Base-by-base conservation (phyloP, 2,113 vertebrate genomes). In the Periophthalmus modestus region DNA sequence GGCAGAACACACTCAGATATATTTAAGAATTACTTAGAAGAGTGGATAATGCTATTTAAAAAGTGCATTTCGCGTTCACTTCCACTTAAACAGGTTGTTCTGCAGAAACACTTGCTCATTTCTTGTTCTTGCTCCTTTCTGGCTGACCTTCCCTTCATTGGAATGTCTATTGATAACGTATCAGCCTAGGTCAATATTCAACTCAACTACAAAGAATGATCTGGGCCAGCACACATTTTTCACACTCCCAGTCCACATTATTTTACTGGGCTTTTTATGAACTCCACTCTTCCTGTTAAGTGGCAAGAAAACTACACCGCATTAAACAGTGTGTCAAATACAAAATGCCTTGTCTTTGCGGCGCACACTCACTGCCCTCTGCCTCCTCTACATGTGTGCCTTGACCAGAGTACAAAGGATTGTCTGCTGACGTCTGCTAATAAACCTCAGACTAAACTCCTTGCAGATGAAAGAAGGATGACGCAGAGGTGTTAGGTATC, bases 161-260 rank as follows among this genome's bases (percentile, higher is more conserved):
- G 82, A 89, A 90, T 86, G 89, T 68, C 62, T 18, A 14, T 75
- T 75, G 86, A 85, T 87, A 83, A 58, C 69, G 72, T 89, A 91
- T 91, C 86, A 77, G 68, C 47, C 54, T 43, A 58, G 69, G 73
- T 85, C 83, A 85, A 87, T 74, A 81, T 33, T 73, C 77, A 59
- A 68, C 70, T 68, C 58, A 65, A 77, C 73, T 46, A 52, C 69
- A 67, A 77, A 77, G 70, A 59, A 50, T 69, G 75, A 71, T 21
- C 18, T 5, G 10, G 19, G 23, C 39, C 2, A 21, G 72, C 68
- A 72, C 21, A 23, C 52, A 18, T 43, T 63, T 73, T 43, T 75
- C 19, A 47, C 9, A 24, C 36, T 58, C n/a, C 21, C 43, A 28
- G 13, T 4, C 72, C 33, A 4, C 5, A 65, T 62, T 69, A 61